Evolutionary conservation across 2,113 vertebrate genomes (phyloP).

Genomic region (Chaetodon trifascialis): DNA sequence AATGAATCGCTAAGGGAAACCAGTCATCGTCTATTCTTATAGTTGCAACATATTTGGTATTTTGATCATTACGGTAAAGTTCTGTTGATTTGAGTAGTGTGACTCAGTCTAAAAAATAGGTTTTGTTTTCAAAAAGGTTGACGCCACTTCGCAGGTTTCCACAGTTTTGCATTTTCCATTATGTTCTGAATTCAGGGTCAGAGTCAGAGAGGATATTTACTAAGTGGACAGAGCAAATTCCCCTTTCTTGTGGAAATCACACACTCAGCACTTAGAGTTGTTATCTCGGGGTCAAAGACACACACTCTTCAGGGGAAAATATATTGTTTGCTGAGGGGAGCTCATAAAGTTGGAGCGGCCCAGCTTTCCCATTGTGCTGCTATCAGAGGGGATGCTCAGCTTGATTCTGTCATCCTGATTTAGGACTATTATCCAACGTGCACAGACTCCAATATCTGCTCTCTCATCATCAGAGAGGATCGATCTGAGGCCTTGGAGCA

Average conservation of each 20-base stretch:
- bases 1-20: too few relatives aligned
- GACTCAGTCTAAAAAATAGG: too few relatives aligned
- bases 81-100: too few relatives aligned
- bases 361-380: not conserved
- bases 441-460: slow-evolving; percentile 29
- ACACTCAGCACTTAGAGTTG: slow-evolving; percentile 27
- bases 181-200: not conserved
- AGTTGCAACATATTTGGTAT: too few relatives aligned
- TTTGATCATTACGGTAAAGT: too few relatives aligned
- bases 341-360: slow-evolving; percentile 17
- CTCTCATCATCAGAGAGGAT: slow-evolving; percentile 47
- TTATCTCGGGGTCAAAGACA: slow-evolving; percentile 24
- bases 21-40: too few relatives aligned
- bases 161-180: not conserved
- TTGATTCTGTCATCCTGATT: slow-evolving; percentile 57
- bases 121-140: not conserved
- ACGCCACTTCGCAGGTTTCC: not conserved
- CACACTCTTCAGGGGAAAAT: slow-evolving; percentile 18
- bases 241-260: slow-evolving; percentile 12
- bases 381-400: slow-evolving; percentile 25
- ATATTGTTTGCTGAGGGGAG: slow-evolving; percentile 25
- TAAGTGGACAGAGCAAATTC: not conserved
- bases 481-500: slow-evolving; percentile 49
- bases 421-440: slow-evolving; percentile 36
- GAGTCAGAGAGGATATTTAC: slow-evolving; percentile 2